Percentiles rank a stretch among this genome's conserved stretches.
phyloP scores from a whole-genome alignment of 2,797 vertebrate genomes.

The Coregonus sp. region DNA sequence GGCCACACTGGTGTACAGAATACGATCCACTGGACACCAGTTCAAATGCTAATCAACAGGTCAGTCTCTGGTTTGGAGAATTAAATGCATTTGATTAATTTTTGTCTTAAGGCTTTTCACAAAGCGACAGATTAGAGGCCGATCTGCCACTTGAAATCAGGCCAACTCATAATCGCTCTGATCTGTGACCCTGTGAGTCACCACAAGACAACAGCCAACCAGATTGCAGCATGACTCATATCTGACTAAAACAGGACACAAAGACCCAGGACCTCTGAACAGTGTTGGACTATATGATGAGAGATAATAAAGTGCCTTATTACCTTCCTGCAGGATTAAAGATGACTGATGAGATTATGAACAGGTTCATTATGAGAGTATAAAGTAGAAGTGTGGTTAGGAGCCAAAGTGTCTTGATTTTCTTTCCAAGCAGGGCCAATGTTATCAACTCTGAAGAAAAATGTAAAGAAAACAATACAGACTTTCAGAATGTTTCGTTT shows the following conservation, averaged over 20 bases:
- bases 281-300: neutral
- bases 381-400: neutral
- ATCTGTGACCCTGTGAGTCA: neutral
- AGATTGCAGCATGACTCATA: neutral
- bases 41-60: conserved; percentile 5
- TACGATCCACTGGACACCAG: neutral
- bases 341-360: conserved; percentile 1
- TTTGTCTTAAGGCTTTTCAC: neutral
- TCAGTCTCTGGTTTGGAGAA: conserved; percentile 1
- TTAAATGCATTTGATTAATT: neutral
- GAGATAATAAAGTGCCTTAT: neutral
- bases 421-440: neutral
- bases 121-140: neutral
- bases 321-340: neutral
- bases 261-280: neutral
- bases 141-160: neutral
- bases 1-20: neutral
- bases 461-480: neutral
- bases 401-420: neutral
- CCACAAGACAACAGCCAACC: neutral
- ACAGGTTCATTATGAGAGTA: neutral
- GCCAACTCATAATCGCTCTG: neutral
- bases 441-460: neutral
- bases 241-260: neutral
- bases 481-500: neutral